Evolutionary conservation across 2,113 vertebrate species (phyloP), one percentile per base, ranked within the genome.

Genomic region (Lepus timidus): DNA sequence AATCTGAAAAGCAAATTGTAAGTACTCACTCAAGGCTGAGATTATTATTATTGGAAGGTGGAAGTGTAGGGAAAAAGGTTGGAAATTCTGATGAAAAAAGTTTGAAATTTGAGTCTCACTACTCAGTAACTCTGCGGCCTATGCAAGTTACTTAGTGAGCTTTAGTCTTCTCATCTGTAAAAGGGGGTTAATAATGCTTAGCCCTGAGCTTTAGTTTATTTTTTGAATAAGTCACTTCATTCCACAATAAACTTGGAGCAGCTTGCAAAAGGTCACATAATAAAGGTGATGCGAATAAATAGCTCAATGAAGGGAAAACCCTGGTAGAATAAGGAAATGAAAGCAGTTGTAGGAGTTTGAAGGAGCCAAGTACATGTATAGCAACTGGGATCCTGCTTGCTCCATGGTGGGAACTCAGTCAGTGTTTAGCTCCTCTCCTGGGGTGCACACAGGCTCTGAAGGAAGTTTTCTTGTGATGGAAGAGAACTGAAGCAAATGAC

Each of bases 371-470:
- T 1, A 8, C 29, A 17, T 1, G 7, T 0, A 19, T 51, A 27
- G 19, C 0, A 7, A 31, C n/a, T 0, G 7, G 68, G 79, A 11
- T 58, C 0, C 0, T 6, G 11, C 36, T 11, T 5, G 20, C 44
- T 5, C 7, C 12, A 8, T 4, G 12, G 49, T 20, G 58, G 51
- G 13, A 76, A 23, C 9, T 65, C 44, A 4, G 0, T 4, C 22
- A 13, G 14, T 25, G n/a, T 4, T 70, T 17, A n/a, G 8, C 2
- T 44, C 68, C 7, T 29, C 51, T 74, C 20, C 12, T 20, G 5
- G 29, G 13, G 4, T 7, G 52, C 87, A 31, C 36, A 19, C 6
- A 6, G 55, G 51, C 44, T 75, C 73, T 31, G 6, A 5, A 75
- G 65, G 25, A 73, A 23, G 61, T 86, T 85, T 85, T 39, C 36